A percentile compares a stretch with the other conserved stretches of the same genome.
Evolutionary conservation across 1,140 invertebrate genomes (phyloP).

Genomic region (Bombus polaris): DNA sequence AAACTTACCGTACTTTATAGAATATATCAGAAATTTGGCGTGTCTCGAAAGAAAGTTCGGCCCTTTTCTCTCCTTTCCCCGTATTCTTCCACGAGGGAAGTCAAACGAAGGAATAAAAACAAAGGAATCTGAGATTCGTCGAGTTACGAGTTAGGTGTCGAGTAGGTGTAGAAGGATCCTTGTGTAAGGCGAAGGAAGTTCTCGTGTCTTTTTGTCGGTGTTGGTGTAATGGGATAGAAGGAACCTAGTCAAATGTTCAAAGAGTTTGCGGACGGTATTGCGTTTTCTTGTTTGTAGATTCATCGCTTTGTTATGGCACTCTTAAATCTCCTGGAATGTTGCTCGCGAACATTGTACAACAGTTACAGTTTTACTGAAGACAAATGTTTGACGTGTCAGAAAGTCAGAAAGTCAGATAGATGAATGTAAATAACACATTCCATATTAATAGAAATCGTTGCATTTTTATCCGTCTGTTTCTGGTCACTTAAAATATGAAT

Average conservation of each 20-base stretch:
- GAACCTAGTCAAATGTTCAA: neutral
- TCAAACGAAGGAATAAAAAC: neutral
- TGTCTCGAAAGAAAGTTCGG: neutral
- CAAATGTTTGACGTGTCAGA: neutral
- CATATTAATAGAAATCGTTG: no score
- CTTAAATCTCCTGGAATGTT: neutral
- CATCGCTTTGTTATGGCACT: neutral
- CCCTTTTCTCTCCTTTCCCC: neutral
- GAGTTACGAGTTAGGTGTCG: neutral
- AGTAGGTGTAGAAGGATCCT: neutral
- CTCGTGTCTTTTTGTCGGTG: neutral
- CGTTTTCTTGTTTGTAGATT: neutral
- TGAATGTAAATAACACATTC: no score
- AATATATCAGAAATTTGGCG: neutral
- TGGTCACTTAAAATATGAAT: no score
- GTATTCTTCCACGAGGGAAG: neutral
- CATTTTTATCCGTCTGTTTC: no score
- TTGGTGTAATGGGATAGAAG: neutral
- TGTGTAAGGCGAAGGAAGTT: neutral
- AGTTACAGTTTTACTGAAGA: no score
- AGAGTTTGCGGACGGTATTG: neutral
- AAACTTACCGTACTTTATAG: no score
- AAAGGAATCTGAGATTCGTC: neutral
- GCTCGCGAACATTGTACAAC: neutral
- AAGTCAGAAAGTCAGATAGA: no score